phyloP scores from a whole-genome alignment of 2,888 invertebrate species.

The Andricus curvator region DNA sequence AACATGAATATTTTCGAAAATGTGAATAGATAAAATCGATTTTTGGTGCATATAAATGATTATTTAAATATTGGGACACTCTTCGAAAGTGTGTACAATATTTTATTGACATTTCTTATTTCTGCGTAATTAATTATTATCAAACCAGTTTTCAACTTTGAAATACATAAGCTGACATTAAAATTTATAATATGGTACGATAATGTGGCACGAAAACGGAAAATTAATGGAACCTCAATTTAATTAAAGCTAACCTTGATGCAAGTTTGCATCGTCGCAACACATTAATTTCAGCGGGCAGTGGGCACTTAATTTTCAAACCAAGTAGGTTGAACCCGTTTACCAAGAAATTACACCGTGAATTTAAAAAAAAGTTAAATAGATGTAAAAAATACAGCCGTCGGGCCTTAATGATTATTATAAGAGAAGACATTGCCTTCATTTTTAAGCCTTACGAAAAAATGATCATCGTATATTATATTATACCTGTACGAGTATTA shows the following conservation, averaged over 20 bases:
- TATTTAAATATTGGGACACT: too few relatives aligned
- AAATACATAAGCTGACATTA: background rate
- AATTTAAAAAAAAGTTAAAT: constrained; percentile 3
- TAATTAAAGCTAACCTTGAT: constrained; percentile 18
- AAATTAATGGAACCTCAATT: constrained; percentile 11
- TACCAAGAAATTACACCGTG: constrained; percentile 30
- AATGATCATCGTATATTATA: background rate
- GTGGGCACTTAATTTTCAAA: constrained; percentile 18
- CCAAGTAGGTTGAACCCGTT: constrained; percentile 23
- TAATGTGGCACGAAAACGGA: background rate
- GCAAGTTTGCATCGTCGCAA: background rate
- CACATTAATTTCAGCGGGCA: background rate
- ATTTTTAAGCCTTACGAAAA: background rate
- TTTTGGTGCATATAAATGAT: too few relatives aligned
- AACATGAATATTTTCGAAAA: too few relatives aligned
- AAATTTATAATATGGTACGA: background rate
- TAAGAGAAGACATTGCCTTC: constrained; percentile 35
- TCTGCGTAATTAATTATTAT: background rate
- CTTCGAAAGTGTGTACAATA: too few relatives aligned
- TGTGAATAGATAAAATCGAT: too few relatives aligned
- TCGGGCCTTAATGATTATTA: constrained; percentile 9
- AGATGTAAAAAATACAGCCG: constrained; percentile 1
- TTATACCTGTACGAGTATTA: background rate
- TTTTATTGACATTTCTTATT: background rate
- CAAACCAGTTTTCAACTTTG: background rate